Evolutionary conservation across 2,888 invertebrate genomes (phyloP).

Genomic region (Maniola hyperantus): DNA sequence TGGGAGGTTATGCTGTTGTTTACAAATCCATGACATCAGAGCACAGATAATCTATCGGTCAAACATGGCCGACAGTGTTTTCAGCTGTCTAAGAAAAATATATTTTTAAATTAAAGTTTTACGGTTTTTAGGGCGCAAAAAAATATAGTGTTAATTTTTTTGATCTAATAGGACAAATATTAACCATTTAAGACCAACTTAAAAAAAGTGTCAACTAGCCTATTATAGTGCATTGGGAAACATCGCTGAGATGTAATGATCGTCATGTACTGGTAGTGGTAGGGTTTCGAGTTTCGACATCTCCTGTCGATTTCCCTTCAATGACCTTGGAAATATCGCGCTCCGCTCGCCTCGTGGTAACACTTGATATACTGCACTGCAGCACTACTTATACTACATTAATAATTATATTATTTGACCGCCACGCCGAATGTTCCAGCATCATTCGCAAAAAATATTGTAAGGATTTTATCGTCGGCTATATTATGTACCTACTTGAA

Average conservation of each 20-base stretch:
- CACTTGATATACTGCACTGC: conserved; percentile 49
- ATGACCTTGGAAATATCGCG: conserved; percentile 71
- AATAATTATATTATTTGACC: conserved; percentile 48
- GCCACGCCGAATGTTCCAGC: conserved; percentile 3
- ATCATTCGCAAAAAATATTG: conserved; percentile 1
- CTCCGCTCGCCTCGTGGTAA: conserved; percentile 59
- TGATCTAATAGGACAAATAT: no score
- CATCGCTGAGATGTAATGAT: conserved; percentile 64
- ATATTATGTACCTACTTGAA: neutral
- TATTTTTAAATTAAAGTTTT: no score
- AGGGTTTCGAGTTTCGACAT: conserved; percentile 60
- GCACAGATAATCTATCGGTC: no score
- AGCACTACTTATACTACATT: no score
- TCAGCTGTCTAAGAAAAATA: no score
- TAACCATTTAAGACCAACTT: no score
- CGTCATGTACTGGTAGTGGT: conserved; percentile 52
- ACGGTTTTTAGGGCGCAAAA: no score
- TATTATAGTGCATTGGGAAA: conserved; percentile 66
- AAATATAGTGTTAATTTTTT: no score
- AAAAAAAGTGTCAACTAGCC: no score
- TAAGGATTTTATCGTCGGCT: neutral
- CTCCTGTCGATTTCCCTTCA: conserved; percentile 75
- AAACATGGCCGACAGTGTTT: no score
- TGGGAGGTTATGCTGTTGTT: no score
- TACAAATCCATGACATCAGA: no score